Conservation (phyloP, 2,113 vertebrate species). For the Marmota monax region DNA sequence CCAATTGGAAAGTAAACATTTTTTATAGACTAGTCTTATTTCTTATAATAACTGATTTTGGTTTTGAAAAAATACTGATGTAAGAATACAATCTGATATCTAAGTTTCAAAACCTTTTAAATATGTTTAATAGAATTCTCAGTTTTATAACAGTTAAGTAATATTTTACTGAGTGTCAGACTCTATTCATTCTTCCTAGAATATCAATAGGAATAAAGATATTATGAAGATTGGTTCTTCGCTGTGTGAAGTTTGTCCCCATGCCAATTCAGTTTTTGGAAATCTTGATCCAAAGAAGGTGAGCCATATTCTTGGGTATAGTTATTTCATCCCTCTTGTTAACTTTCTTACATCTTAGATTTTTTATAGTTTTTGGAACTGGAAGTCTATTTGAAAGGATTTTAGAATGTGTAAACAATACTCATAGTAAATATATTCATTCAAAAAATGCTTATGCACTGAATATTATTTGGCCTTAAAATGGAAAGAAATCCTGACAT, state of each 20-base stretch:
- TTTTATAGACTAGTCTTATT: conserved; percentile 32
- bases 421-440: conserved; percentile 42
- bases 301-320: conserved; percentile 50
- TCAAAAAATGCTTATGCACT: conserved; percentile 13
- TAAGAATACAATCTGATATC: conserved; percentile 46
- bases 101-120: background rate
- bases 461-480: background rate
- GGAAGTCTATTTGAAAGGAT: conserved; percentile 56
- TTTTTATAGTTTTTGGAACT: conserved; percentile 34
- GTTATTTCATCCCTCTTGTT: background rate
- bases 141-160: background rate
- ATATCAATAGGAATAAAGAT: conserved; percentile 80
- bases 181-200: conserved; percentile 65
- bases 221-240: conserved; percentile 80
- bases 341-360: background rate
- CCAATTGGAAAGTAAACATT: conserved; percentile 23
- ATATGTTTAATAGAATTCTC: background rate
- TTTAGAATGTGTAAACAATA: conserved; percentile 21
- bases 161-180: conserved; percentile 25
- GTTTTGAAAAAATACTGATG: conserved; percentile 1
- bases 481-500: background rate
- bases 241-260: conserved; percentile 85
- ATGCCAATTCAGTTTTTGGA: conserved; percentile 84
- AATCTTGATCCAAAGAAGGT: conserved; percentile 86
- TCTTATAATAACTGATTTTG: conserved; percentile 51